A percentile compares a stretch with the other conserved stretches of the same genome.
Conservation (phyloP, 2,113 vertebrate genomes). For the Pristiophorus japonicus region DNA sequence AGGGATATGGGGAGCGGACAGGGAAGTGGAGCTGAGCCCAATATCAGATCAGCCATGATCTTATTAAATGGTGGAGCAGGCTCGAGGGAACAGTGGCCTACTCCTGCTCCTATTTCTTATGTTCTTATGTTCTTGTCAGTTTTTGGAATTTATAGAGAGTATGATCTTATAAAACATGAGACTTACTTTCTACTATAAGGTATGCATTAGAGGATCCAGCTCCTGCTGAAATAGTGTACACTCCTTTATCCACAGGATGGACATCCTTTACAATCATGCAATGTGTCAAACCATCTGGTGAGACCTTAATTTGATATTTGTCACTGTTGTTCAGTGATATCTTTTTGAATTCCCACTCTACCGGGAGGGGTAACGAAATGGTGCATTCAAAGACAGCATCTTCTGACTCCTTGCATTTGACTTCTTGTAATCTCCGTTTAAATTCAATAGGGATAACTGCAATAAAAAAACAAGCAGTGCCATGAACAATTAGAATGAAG, state of each 20-base stretch:
- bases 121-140: too few relatives aligned
- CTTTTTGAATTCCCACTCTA: constrained; percentile 65
- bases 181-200: constrained; percentile 73
- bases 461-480: not conserved
- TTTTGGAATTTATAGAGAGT: not conserved
- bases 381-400: constrained; percentile 63
- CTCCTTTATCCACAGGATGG: constrained; percentile 59
- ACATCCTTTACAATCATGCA: constrained; percentile 59
- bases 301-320: constrained; percentile 57
- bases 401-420: constrained; percentile 53
- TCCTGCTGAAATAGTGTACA: constrained; percentile 65
- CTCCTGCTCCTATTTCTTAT: too few relatives aligned
- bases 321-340: constrained; percentile 50
- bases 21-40: too few relatives aligned
- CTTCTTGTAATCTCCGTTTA: constrained; percentile 54
- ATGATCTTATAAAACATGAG: not conserved
- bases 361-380: constrained; percentile 58
- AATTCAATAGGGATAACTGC: constrained; percentile 65
- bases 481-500: not conserved
- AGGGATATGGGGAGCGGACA: too few relatives aligned
- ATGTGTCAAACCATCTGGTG: constrained; percentile 68
- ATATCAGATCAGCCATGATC: too few relatives aligned
- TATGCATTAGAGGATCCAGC: constrained; percentile 65
- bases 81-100: too few relatives aligned
- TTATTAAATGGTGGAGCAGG: too few relatives aligned